Percentiles rank a stretch among this genome's conserved stretches.
Evolutionary conservation across 1,140 invertebrate genomes (phyloP).

Genomic region (Calephelis nemesis): DNA sequence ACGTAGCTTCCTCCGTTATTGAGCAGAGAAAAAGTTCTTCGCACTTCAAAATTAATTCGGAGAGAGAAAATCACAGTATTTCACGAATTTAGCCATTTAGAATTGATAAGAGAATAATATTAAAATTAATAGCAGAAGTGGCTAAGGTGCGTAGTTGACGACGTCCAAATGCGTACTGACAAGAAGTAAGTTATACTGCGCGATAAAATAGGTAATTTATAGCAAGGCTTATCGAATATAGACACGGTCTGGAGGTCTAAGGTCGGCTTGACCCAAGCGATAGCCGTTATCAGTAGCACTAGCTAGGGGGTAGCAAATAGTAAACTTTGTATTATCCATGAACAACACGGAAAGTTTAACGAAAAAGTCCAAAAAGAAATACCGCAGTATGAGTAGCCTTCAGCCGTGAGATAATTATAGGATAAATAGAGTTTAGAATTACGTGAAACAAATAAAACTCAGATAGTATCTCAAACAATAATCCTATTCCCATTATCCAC

Average conservation of each 20-base stretch:
- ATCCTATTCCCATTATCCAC: too few species aligned
- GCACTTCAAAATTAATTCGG: conserved; percentile 50
- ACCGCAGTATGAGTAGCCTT: too few species aligned
- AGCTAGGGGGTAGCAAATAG: conserved; percentile 66
- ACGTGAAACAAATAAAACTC: too few species aligned
- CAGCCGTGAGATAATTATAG: too few species aligned
- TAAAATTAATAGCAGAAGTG: conserved; percentile 19
- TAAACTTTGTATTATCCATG: conserved; percentile 13
- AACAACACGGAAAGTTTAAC: not conserved
- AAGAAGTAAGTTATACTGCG: conserved; percentile 33
- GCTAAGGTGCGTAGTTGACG: conserved; percentile 29
- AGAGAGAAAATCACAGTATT: conserved; percentile 66
- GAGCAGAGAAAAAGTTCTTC: conserved; percentile 30
- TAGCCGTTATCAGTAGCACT: conserved; percentile 56
- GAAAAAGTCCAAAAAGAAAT: too few species aligned
- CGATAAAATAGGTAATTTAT: conserved; percentile 56
- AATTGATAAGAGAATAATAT: conserved; percentile 27
- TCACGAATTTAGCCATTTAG: conserved; percentile 70
- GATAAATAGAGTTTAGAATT: too few species aligned
- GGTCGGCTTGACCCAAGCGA: conserved; percentile 57
- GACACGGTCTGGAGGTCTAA: conserved; percentile 47
- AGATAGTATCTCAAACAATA: too few species aligned
- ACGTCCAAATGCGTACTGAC: conserved; percentile 35
- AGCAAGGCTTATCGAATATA: conserved; percentile 52
- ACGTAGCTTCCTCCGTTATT: conserved; percentile 24